Base-by-base conservation (phyloP, 2,113 vertebrate genomes). In the Neopipo cinnamomea region DNA sequence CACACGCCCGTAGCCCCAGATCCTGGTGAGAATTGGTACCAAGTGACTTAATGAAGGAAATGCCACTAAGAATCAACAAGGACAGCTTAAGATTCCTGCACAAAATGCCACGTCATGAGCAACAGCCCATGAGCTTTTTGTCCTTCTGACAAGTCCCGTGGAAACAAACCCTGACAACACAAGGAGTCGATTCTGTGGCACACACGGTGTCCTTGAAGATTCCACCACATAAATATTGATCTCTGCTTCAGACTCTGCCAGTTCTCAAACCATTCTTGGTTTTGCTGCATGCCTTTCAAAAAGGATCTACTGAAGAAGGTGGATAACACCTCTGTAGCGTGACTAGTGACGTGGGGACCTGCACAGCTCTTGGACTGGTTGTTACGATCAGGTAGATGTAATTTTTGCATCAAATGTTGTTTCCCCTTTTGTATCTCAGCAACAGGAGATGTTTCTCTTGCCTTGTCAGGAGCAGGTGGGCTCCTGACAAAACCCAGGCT, bases 141-240 rank as follows among this genome's bases (percentile, higher is more conserved):
- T 62, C 46, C 58, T 73, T 74, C 56, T 49, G 39, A 55, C 33
- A 75, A 78, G 72, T 12, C 33, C 76, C 14, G 10, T 17, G 27
- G 67, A 55, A 91, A 52, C 42, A 74, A 74, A 42, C 27, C 73
- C 86, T 0, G 6, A 59, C 50, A 73, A 63, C 31, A n/a, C 0
- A 0, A 66, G 9, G 35, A 23, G 49, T 42, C 0, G 0, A 16
- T 67, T 68, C 68, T 49, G 6, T 0, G 25, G 81, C 22, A 17
- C 61, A 61, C 27, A 4, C 1, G 0, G 58, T 21, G 70, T n/a
- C 79, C 66, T 61, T 35, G 70, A 68, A 74, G 55, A 21, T 0
- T 75, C 30, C 16, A 3, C 65, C 39, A 7, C 17, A 30, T 49
- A 61, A 91, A 59, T 6, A 25, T 19, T 0, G 3, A 55, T 37